phyloP scores from a whole-genome alignment of 2,797 vertebrate species.

The Setipinna tenuifilis region DNA sequence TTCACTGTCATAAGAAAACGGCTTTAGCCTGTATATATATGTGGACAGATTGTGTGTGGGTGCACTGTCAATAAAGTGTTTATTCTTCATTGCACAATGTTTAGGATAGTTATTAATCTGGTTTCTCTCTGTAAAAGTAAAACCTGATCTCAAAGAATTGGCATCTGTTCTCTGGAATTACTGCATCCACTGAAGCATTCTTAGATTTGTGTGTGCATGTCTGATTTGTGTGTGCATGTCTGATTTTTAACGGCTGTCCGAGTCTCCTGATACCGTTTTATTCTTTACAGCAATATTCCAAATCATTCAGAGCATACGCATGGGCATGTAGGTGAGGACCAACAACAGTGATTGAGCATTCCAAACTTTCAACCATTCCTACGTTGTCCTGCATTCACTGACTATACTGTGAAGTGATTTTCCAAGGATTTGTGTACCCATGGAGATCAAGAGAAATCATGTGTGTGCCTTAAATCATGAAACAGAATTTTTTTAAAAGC shows the following conservation, averaged over 20 bases:
- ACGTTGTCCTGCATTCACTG: neutral
- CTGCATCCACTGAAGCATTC: no score
- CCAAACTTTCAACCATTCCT: neutral
- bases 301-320: constrained; percentile 10
- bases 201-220: neutral
- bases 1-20: no score
- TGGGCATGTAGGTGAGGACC: neutral
- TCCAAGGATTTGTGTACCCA: neutral
- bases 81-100: neutral
- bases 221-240: neutral
- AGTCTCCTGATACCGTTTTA: neutral
- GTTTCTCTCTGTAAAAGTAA: neutral
- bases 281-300: constrained; percentile 12
- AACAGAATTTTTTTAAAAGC: neutral
- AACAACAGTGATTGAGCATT: neutral
- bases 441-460: neutral
- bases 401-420: neutral
- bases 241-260: neutral
- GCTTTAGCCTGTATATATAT: constrained; percentile 18
- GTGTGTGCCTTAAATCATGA: neutral
- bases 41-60: constrained; percentile 1
- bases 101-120: constrained; percentile 31
- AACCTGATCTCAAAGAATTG: neutral
- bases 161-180: neutral
- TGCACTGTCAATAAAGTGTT: neutral